Evolutionary conservation across 2,888 invertebrate genomes (phyloP).

Genomic region (Tridacna crocea): DNA sequence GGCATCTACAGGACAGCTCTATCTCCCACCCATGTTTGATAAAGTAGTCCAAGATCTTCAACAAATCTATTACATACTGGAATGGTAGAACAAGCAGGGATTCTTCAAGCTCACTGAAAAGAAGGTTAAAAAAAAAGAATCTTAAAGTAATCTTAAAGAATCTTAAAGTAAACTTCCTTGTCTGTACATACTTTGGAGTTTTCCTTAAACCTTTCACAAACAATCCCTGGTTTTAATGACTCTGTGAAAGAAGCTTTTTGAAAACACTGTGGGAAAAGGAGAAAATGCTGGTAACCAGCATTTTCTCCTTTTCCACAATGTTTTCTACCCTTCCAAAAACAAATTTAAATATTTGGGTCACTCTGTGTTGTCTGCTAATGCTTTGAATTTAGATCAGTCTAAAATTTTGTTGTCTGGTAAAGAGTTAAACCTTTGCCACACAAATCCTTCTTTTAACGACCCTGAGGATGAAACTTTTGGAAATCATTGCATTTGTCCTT

Average conservation of each 20-base stretch:
- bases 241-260: not conserved
- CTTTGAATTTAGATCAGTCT: no score
- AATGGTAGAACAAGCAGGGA: conserved; percentile 94
- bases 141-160: no score
- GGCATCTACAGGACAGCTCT: conserved; percentile 91
- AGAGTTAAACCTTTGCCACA: no score
- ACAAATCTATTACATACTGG: conserved; percentile 90
- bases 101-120: conserved; percentile 94
- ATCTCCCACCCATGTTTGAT: conserved; percentile 89
- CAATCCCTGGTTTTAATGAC: not conserved
- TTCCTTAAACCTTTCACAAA: not conserved
- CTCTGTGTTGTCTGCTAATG: no score
- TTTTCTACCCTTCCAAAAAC: no score
- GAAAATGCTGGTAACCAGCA: not conserved
- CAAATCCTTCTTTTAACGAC: no score
- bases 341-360: no score
- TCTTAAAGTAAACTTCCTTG: not conserved
- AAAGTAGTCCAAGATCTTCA: conserved; percentile 89
- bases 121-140: not conserved
- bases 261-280: not conserved
- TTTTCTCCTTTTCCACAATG: not conserved
- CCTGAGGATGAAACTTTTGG: no score
- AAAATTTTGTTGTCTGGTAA: no score
- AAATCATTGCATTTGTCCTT: no score
- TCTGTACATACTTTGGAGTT: not conserved